These are phyloP conservation scores for Delichon dasypus DNA, from an alignment of 2,797 vertebrate genomes.

Conservation along the genomic window DNA sequence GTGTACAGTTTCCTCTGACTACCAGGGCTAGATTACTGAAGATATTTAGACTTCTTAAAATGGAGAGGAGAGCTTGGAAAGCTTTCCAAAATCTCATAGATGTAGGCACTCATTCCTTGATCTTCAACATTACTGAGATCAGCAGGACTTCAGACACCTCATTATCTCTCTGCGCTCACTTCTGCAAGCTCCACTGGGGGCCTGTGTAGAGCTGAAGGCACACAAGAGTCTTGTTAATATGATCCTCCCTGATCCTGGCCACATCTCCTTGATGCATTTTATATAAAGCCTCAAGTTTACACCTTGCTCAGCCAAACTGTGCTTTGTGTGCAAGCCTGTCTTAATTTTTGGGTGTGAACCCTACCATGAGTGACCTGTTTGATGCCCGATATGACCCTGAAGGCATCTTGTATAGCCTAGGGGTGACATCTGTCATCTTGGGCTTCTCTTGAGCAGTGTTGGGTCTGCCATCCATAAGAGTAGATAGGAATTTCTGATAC, in stretches of 20 bases:
- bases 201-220: neutral
- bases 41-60: neutral
- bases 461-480: neutral
- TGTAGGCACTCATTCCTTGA: neutral
- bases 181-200: neutral
- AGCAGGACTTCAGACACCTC: neutral
- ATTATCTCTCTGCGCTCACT: neutral
- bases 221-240: neutral
- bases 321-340: neutral
- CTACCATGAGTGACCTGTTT: accelerated
- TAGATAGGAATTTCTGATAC: neutral
- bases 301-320: accelerated
- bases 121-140: neutral
- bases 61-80: neutral
- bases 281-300: neutral
- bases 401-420: neutral
- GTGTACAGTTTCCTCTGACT: neutral
- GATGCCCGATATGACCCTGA: neutral
- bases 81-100: neutral
- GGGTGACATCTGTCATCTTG: neutral
- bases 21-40: neutral
- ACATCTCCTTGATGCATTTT: neutral
- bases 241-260: neutral
- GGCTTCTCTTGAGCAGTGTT: neutral
- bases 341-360: neutral